Evolutionary conservation across 2,888 invertebrate species (phyloP).

Genomic region (Amiota minor): DNA sequence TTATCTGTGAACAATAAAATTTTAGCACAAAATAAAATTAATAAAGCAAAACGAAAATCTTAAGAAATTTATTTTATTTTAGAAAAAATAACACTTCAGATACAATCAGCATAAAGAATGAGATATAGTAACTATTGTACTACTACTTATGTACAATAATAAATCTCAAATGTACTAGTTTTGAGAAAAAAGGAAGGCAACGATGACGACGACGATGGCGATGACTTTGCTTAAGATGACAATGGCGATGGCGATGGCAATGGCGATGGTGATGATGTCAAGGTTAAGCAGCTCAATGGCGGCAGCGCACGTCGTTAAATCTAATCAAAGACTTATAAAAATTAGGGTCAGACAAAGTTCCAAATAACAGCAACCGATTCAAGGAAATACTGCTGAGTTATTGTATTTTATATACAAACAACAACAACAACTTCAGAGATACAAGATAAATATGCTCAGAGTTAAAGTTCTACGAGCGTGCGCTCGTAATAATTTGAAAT

Average conservation of each 20-base stretch:
- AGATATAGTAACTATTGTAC: too few relatives aligned
- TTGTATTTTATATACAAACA: constrained; percentile 16
- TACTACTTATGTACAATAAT: too few relatives aligned
- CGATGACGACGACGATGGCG: neutral
- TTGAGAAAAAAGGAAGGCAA: constrained; percentile 48
- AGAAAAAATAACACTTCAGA: too few relatives aligned
- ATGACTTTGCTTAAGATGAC: constrained; percentile 22
- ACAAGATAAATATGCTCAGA: neutral
- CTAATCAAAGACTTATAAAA: constrained; percentile 40
- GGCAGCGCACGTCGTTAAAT: constrained; percentile 47
- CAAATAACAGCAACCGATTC: neutral
- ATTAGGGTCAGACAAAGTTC: constrained; percentile 50
- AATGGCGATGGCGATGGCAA: constrained; percentile 10
- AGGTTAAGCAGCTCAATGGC: constrained; percentile 56
- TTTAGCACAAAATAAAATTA: constrained; percentile 37
- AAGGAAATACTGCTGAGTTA: too few relatives aligned
- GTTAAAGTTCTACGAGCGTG: neutral
- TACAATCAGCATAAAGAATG: too few relatives aligned
- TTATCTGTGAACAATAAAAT: constrained; percentile 52
- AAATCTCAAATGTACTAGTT: constrained; percentile 34
- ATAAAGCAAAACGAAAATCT: neutral
- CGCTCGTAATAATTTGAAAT: neutral
- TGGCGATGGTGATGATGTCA: constrained; percentile 47
- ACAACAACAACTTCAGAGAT: neutral
- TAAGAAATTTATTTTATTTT: neutral